Conservation (phyloP, 2,113 vertebrate genomes). For the Candoia aspera region DNA sequence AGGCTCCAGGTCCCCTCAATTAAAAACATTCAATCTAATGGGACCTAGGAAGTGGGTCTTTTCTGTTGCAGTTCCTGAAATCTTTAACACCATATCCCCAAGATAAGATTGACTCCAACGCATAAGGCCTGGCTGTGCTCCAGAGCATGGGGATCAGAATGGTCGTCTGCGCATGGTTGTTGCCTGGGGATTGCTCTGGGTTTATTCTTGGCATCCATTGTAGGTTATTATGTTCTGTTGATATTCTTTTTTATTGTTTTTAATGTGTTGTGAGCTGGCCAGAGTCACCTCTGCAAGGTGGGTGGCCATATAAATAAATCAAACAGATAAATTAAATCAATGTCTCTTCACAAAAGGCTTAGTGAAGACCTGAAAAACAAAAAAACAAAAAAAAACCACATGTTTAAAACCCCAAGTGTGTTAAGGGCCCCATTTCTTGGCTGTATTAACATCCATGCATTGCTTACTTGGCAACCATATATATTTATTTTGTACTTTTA, state of each 20-base stretch:
- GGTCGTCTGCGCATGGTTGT: not conserved
- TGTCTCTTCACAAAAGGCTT: not conserved
- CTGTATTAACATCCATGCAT: no score
- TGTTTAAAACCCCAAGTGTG: no score
- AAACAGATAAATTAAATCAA: not conserved
- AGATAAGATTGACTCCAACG: not conserved
- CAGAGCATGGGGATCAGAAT: not conserved
- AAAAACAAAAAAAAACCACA: not conserved
- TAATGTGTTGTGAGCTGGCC: not conserved
- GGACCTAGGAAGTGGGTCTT: not conserved
- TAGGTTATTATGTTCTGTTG: not conserved
- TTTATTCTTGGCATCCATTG: not conserved
- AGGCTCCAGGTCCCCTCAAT: not conserved
- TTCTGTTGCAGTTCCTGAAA: not conserved
- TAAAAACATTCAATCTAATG: not conserved
- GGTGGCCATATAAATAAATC: not conserved
- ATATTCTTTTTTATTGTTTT: not conserved
- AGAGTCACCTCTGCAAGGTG: not conserved
- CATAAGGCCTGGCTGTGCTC: not conserved
- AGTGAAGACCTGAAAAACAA: not conserved
- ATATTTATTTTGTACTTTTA: no score
- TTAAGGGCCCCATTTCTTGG: no score
- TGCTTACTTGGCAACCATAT: no score
- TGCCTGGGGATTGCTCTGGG: not conserved
- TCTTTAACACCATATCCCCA: not conserved